Percentiles rank a stretch among this genome's conserved stretches.
Conservation (phyloP, 2,888 invertebrate species). For the Drosophila eohydei region DNA sequence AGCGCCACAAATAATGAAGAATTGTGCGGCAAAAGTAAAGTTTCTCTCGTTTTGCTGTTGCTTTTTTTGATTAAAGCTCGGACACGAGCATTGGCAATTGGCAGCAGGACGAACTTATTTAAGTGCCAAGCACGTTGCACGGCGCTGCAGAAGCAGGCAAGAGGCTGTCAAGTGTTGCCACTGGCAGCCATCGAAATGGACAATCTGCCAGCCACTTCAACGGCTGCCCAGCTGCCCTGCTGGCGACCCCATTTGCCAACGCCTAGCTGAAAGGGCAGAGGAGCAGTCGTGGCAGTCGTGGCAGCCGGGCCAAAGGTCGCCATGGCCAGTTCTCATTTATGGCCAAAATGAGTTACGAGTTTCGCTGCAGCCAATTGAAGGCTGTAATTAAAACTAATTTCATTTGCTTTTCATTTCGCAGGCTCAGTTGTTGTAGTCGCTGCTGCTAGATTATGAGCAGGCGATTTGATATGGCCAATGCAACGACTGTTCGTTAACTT, state of each 20-base stretch:
- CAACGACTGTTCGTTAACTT: slow-evolving; percentile 40
- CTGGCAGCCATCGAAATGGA: slow-evolving; percentile 66
- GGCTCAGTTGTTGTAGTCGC: slow-evolving; percentile 16
- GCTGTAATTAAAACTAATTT: slow-evolving; percentile 79
- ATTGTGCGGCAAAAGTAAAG: slow-evolving; percentile 50
- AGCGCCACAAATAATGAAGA: slow-evolving; percentile 63
- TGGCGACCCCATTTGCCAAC: slow-evolving; percentile 61
- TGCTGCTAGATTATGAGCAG: slow-evolving; percentile 63
- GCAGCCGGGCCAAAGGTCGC: slow-evolving; percentile 44
- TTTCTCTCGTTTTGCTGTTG: background rate
- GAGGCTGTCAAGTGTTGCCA: slow-evolving; percentile 43
- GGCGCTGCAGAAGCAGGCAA: slow-evolving; percentile 34
- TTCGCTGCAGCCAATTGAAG: slow-evolving; percentile 77
- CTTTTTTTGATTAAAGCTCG: slow-evolving; percentile 11
- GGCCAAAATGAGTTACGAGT: slow-evolving; percentile 76
- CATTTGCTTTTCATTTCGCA: slow-evolving; percentile 71
- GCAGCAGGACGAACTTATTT: slow-evolving; percentile 76
- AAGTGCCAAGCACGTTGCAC: slow-evolving; percentile 81
- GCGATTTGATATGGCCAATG: slow-evolving; percentile 65
- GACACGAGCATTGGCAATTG: slow-evolving; percentile 44
- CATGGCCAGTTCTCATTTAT: slow-evolving; percentile 60
- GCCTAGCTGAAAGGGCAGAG: slow-evolving; percentile 15
- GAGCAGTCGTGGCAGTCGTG: background rate
- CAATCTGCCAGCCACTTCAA: slow-evolving; percentile 72
- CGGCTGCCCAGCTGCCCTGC: slow-evolving; percentile 31